Base-by-base conservation (phyloP, 1,140 invertebrate genomes). In the Brevipalpus yothersi region DNA sequence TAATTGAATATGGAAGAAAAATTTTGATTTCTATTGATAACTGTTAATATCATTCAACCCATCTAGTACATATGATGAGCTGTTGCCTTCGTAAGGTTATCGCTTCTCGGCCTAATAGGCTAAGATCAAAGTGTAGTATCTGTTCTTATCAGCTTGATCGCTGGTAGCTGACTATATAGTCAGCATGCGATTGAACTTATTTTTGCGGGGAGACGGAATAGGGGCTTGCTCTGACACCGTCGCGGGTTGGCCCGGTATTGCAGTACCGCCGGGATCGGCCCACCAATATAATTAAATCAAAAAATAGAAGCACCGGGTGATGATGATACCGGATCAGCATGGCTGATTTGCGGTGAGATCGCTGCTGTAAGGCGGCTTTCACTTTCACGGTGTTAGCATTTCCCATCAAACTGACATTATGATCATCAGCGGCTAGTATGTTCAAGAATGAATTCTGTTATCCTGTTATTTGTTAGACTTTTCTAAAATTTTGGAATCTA, bases 71-170 rank as follows among this genome's bases (percentile, higher is more conserved):
- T n/a, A 51, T n/a, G n/a, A n/a, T n/a, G n/a, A n/a, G n/a, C n/a
- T n/a, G n/a, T n/a, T n/a, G n/a, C n/a, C n/a, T n/a, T n/a, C n/a
- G n/a, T n/a, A n/a, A 51, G 17, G 56, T 21, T 58, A 58, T 58
- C 56, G 56, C 56, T 58, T 58, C 56, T 58, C 56, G 56, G 56
- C 56, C 56, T 58, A 15, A 15, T 58, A 51, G 56, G 56, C 56
- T 58, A 42, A 58, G 56, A 58, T 58, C 41, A 58, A 42, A 58
- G 56, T 58, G 56, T 58, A 58, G 56, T 58, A 58, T 58, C 56
- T 58, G 56, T 58, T 58, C 56, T 58, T 58, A 58, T 43, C 41
- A 58, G 56, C 43, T 42, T 58, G 39, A 58, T 58, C 19, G 17
- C 56, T 58, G 53, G 39, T 55, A 55, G n/a, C 49, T 13, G 53